phyloP scores from a whole-genome alignment of 2,888 invertebrate genomes.

The Drosophila suboccidentalis region DNA sequence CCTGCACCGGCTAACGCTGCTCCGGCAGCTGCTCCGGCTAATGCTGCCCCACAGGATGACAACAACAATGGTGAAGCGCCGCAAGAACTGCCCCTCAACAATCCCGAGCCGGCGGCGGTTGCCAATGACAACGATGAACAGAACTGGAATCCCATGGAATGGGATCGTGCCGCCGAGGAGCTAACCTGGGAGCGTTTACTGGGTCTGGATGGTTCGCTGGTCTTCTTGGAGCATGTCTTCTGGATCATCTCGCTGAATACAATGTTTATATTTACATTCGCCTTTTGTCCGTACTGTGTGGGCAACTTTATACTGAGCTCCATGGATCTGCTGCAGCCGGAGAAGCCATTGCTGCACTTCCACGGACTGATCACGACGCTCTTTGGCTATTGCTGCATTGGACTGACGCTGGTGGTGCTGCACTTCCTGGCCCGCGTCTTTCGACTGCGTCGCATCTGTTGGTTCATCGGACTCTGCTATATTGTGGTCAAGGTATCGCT shows the following conservation, averaged over 20 bases:
- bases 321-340: conserved; percentile 86
- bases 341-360: conserved; percentile 90
- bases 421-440: conserved; percentile 94
- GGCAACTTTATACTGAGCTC: conserved; percentile 93
- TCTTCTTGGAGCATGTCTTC: conserved; percentile 99
- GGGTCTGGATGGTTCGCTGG: conserved; percentile 97
- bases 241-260: conserved; percentile 99
- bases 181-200: conserved; percentile 98
- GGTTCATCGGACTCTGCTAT: conserved; percentile 96
- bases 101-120: no score
- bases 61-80: conserved; percentile 78
- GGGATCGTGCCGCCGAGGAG: conserved; percentile 99
- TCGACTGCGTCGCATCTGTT: conserved; percentile 92
- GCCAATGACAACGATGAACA: conserved; percentile 86
- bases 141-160: conserved; percentile 99
- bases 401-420: conserved; percentile 92
- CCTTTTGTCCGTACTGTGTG: conserved; percentile 98
- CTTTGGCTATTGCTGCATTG: conserved; percentile 97
- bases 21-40: not conserved
- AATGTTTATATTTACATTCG: conserved; percentile 98
- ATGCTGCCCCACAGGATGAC: conserved; percentile 84
- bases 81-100: conserved; percentile 84
- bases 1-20: not conserved
- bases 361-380: conserved; percentile 96
- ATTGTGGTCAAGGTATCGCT: conserved; percentile 94